These are phyloP conservation scores for Acleris emargana DNA, from an alignment of 2,888 invertebrate genomes.

Conservation along the genomic window DNA sequence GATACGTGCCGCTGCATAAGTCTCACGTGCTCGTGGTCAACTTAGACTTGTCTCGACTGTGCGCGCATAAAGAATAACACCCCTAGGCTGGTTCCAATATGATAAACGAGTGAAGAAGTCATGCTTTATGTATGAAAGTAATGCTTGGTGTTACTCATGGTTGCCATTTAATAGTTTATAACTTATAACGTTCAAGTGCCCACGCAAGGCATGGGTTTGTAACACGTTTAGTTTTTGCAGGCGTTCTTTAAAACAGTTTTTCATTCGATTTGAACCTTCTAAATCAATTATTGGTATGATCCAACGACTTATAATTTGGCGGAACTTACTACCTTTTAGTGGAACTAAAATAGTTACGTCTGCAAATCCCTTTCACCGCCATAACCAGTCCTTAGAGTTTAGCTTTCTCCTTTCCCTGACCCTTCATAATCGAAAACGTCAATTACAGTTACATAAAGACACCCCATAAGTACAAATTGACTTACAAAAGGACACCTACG, in stretches of 20 bases:
- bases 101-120: constrained; percentile 32
- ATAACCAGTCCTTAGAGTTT: constrained; percentile 30
- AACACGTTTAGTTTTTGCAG: background rate
- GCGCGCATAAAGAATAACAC: too few species aligned
- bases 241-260: too few species aligned
- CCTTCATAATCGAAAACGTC: constrained; percentile 20
- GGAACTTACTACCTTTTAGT: constrained; percentile 8
- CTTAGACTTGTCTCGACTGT: too few species aligned
- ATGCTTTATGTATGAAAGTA: constrained; percentile 31
- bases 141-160: constrained; percentile 28
- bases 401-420: constrained; percentile 28
- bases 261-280: too few species aligned
- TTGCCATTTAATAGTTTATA: constrained; percentile 9
- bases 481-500: background rate
- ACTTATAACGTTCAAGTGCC: background rate
- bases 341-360: constrained; percentile 11
- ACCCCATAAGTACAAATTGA: background rate
- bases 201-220: background rate
- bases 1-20: too few species aligned
- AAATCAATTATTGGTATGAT: too few species aligned
- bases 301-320: too few species aligned
- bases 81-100: constrained; percentile 16
- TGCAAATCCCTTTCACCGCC: constrained; percentile 27
- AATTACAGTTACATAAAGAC: background rate
- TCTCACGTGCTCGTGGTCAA: too few species aligned